Evolutionary conservation across 2,113 vertebrate species (phyloP), one percentile per base, ranked within the genome.

Genomic region (Turdus rufiventris): DNA sequence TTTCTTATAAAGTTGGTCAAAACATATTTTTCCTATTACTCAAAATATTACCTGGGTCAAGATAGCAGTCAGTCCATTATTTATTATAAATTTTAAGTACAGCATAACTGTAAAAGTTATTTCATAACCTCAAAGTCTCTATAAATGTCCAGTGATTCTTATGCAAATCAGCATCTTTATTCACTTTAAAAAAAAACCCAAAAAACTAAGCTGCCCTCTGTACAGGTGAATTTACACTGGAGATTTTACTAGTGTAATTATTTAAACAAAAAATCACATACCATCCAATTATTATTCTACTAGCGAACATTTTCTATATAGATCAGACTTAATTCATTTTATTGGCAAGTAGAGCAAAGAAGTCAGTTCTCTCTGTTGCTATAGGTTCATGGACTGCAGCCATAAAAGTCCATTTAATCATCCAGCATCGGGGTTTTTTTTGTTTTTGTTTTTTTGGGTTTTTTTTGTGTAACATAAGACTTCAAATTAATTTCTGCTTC

Each of bases 401-500:
- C 91, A 96, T 50, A 50, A 77, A 91, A 80, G 47, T 28, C 73
- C 31, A 87, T 84, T 96, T 82, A 95, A 78, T 81, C 60, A 92
- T 67, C 57, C 53, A 92, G 25, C 6, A 26, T 86, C 3, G 38
- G n/a, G 38, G 38, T 5, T 61, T 14, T 78, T 25, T 28, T 61
- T 58, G 40, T 38, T n/a, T n/a, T n/a, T n/a, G n/a, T n/a, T n/a
- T n/a, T n/a, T n/a, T n/a, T n/a, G n/a, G 38, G 38, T 5, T 61
- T 14, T 78, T 25, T 28, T 61, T 58, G 40, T 38, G 18, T 58
- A 89, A 91, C 2, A 2, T 51, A 87, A n/a, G 29, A 67, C 14
- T 78, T 68, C 28, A 83, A 45, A 75, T 88, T 93, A 93, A 75
- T 93, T 91, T 31, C 31, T 53, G 3, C 42, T 77, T 74, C 34